Conservation (phyloP, 1,140 invertebrate genomes). For the Drosophila asahinai region DNA sequence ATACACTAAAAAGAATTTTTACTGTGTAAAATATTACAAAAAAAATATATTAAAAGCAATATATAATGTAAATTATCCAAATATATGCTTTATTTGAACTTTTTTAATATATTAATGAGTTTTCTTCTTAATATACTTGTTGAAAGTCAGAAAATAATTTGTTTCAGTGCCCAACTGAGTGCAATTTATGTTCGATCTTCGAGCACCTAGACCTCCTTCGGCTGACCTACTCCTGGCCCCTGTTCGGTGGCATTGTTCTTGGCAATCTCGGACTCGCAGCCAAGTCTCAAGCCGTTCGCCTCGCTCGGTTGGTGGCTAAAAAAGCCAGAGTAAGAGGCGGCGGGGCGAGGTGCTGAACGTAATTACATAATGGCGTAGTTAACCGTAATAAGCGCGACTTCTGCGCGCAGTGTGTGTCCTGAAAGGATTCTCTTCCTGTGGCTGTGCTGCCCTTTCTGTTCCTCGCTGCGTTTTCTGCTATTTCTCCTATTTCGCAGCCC, state of each 20-base stretch:
- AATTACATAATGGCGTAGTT: conserved; percentile 83
- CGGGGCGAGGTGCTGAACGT: conserved; percentile 55
- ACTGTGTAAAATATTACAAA: background rate
- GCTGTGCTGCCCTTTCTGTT: conserved; percentile 20
- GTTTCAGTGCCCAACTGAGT: conserved; percentile 6
- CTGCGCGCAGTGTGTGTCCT: conserved; percentile 80
- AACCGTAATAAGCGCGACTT: conserved; percentile 82
- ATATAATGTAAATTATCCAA: too few relatives aligned
- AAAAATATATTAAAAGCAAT: background rate
- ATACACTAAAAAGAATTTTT: background rate
- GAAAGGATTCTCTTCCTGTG: conserved; percentile 69
- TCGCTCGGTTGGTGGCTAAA: conserved; percentile 62
- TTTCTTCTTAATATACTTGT: background rate
- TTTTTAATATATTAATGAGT: background rate
- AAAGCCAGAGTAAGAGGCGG: conserved; percentile 2
- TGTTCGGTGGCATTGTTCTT: conserved; percentile 40
- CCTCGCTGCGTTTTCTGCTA: conserved; percentile 6
- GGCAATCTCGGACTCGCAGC: conserved; percentile 33
- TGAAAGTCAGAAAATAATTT: background rate
- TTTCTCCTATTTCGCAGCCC: conserved; percentile 50
- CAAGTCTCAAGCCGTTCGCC: conserved; percentile 49
- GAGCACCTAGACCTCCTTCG: conserved; percentile 41
- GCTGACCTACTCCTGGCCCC: conserved; percentile 44
- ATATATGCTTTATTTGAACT: background rate
- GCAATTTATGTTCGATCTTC: conserved; percentile 33